Base-by-base conservation (phyloP, 2,888 invertebrate genomes). In the Phania funesta region DNA sequence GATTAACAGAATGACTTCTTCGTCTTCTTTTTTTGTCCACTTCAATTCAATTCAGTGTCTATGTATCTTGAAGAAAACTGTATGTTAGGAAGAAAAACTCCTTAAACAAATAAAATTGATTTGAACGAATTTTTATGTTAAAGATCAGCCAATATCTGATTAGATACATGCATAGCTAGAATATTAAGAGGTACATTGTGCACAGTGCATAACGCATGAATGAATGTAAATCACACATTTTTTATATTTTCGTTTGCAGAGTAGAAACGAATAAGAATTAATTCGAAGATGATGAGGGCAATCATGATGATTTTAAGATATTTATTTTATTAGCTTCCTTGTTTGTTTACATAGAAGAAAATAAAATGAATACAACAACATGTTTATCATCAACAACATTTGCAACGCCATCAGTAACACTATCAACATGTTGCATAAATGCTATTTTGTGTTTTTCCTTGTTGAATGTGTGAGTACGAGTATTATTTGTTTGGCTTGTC, bases 401-500 rank as follows among this genome's bases (percentile, higher is more conserved):
- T 64, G 60, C 56, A 62, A 46, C 73, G 62, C 54, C 67, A 74
- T 78, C 68, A 82, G 67, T 41, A 80, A 80, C 68, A 56, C 62
- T 62, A 67, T 64, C 80, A 75, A 75, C 70, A 80, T 68, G 62
- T 67, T 76, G 76, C 64, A 62, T 54, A 54, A 62, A 64, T 41
- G 16, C 32, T 24, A 20, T 65, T 48, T 48, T 65, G 35, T 54
- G 24, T 13, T 8, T 11, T 24, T 13, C 9, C 18, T 24, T 35
- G 74, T 13, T 54, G 44, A 16, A 35, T 41, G 11, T 62, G 41
- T n/a, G n/a, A 22, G 54, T 38, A 41, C 35, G 52, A 44, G 24
- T 76, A 54, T 81, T 76, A 71, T 80, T 80, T 80, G 80, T 80
- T 81, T 82, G 82, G 58, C 82, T 83, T 85, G 85, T 85, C 85